These are phyloP conservation scores for Agelas oroides DNA, from an alignment of 37 sponge, comb jelly and placozoan species.

Conservation along the genomic window DNA sequence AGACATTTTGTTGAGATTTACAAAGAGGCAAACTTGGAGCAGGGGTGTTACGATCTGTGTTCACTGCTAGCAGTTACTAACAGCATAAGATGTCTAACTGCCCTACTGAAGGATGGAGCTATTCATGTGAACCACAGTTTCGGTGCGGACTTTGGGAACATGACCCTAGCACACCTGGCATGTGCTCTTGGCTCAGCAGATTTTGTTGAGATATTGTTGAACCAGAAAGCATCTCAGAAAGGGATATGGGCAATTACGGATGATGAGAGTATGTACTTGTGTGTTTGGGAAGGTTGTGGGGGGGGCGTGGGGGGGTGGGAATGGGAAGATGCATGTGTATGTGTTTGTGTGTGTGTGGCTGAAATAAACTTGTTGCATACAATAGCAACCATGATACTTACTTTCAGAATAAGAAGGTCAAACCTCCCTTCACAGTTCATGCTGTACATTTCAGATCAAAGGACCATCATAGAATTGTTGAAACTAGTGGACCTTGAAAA, in stretches of 20 bases:
- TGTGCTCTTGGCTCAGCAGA: conserved; percentile 55
- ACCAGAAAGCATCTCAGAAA: neutral
- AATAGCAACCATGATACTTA: too few species aligned
- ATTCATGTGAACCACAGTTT: conserved; percentile 1
- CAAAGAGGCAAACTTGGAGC: conserved; percentile 21
- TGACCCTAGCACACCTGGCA: conserved; percentile 65
- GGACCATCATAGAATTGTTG: too few species aligned
- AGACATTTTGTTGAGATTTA: conserved; percentile 36
- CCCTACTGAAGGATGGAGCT: conserved; percentile 35
- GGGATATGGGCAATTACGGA: conserved; percentile 47
- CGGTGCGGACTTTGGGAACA: neutral
- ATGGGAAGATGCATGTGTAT: neutral
- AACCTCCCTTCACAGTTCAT: too few species aligned
- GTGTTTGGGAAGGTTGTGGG: too few species aligned
- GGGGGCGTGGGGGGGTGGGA: neutral
- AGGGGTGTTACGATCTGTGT: conserved; percentile 32
- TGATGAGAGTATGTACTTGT: neutral
- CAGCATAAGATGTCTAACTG: conserved; percentile 33
- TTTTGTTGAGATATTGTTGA: conserved; percentile 5
- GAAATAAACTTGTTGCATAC: too few species aligned
- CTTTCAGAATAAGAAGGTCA: too few species aligned
- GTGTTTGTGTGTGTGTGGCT: neutral
- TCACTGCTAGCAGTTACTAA: conserved; percentile 55
- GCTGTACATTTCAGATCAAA: too few species aligned
- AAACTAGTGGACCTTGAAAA: too few species aligned